Base-by-base conservation (phyloP, 2,797 vertebrate species). In the Spheniscus humboldti region DNA sequence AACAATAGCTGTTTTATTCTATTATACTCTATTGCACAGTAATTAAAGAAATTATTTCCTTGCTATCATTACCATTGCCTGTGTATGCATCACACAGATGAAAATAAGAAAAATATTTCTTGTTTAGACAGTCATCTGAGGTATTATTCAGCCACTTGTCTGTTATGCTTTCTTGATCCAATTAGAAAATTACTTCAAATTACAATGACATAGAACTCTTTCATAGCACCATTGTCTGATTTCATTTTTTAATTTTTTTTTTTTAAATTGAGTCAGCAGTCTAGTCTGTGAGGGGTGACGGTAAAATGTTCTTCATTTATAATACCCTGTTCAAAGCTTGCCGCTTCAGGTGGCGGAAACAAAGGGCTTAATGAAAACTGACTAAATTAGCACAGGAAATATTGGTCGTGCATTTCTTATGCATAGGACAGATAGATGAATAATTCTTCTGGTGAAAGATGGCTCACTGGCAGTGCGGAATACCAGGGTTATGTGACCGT, bases 1-100 rank as follows among this genome's bases (percentile, higher is more conserved):
- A 94, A 98, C 91, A 97, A 96, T 48, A 82, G 92, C n/a, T 27
- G 52, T 82, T 97, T 97, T 93, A 95, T 87, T 96, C 94, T 62
- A 69, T 95, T 93, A 30, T 60, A 37, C 75, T 84, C 92, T 78
- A 82, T 88, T 88, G 75, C 64, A 33, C 41, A 81, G 75, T 63
- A 93, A 91, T 96, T 92, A 95, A 93, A 89, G 90, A 88, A 53
- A 88, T 94, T 57, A 79, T 94, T 96, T 96, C 88, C 90, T 77
- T 69, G 39, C 63, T 69, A 37, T 94, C 50, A 20, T 80, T 92
- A 50, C 55, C 67, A 30, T 25, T 73, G 75, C 19, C 56, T 76
- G 59, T 85, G 64, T 28, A 23, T 27, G 55, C 43, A 69, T 18
- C 30, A 9, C n/a, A 81, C 69, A 59, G 64, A 92, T 5, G 18